Conservation (phyloP, 2,888 invertebrate species). For the Tenthredo scrophulariae region DNA sequence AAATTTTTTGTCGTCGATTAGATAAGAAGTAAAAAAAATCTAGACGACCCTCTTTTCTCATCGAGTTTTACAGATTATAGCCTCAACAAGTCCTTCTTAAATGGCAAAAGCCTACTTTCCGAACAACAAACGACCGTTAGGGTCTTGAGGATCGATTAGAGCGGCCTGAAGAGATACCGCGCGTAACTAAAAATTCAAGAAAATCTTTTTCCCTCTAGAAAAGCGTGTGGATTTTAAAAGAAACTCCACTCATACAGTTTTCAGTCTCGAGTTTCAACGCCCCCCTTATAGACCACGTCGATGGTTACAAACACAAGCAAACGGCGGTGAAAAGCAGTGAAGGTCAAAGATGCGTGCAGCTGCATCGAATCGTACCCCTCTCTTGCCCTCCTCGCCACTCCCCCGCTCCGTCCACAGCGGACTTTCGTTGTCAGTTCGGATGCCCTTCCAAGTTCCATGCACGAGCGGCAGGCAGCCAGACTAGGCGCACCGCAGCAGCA, state of each 20-base stretch:
- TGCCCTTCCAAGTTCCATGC: constrained; percentile 39
- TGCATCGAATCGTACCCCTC: constrained; percentile 58
- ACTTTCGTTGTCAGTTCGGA: constrained; percentile 36
- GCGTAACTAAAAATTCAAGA: background rate
- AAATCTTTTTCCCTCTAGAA: background rate
- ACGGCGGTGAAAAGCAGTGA: constrained; percentile 53
- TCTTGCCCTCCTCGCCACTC: constrained; percentile 48
- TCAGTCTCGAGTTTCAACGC: constrained; percentile 3
- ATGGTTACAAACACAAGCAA: constrained; percentile 52
- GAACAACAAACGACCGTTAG: background rate
- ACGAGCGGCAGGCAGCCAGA: constrained; percentile 76
- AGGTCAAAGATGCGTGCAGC: constrained; percentile 63
- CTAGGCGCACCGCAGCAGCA: constrained; percentile 78
- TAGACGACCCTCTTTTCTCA: background rate
- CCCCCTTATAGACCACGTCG: constrained; percentile 56
- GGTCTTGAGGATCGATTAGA: background rate
- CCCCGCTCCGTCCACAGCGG: constrained; percentile 37
- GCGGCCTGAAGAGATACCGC: background rate
- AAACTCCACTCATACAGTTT: background rate
- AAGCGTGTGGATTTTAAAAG: background rate
- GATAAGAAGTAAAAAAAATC: constrained; percentile 5
- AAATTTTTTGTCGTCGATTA: constrained; percentile 2
- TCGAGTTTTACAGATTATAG: background rate
- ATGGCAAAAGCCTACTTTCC: background rate
- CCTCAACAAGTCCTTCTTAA: background rate